A percentile compares a stretch with the other conserved stretches of the same genome.
These are phyloP conservation scores for Zaprionus lachaisei DNA, from an alignment of 1,140 invertebrate genomes.

Conservation along the genomic window DNA sequence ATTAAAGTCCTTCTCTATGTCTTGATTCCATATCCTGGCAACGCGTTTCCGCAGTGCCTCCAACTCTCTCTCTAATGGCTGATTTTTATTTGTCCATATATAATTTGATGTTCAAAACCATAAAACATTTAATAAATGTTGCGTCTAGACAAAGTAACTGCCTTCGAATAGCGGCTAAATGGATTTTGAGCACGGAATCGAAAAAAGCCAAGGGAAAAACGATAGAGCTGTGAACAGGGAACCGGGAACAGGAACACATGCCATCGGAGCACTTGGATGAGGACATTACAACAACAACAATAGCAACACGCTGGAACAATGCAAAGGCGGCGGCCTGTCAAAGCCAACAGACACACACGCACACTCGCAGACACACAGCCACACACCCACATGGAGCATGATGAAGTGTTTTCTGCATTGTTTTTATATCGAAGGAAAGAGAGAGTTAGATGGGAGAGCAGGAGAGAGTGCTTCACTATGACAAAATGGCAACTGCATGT, in stretches of 20 bases:
- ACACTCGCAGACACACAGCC: slow-evolving; percentile 10
- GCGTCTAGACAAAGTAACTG: slow-evolving; percentile 83
- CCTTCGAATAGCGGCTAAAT: slow-evolving; percentile 81
- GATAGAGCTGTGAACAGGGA: not conserved
- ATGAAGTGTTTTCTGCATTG: slow-evolving; percentile 76
- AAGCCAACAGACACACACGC: slow-evolving; percentile 49
- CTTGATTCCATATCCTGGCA: slow-evolving; percentile 38
- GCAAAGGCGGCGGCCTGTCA: slow-evolving; percentile 71
- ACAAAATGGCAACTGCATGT: slow-evolving; percentile 46
- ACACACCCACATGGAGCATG: slow-evolving; percentile 36
- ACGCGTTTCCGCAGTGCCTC: slow-evolving; percentile 46
- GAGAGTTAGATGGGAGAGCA: slow-evolving; percentile 46
- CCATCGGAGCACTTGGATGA: slow-evolving; percentile 47
- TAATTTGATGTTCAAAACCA: slow-evolving; percentile 76
- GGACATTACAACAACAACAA: slow-evolving; percentile 41
- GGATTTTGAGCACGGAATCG: slow-evolving; percentile 80
- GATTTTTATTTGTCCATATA: slow-evolving; percentile 77
- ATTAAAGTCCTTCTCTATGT: slow-evolving; percentile 20
- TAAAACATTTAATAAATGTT: slow-evolving; percentile 83
- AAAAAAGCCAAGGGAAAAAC: slow-evolving; percentile 28
- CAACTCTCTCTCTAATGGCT: slow-evolving; percentile 49
- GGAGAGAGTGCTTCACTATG: slow-evolving; percentile 34
- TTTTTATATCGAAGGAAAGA: slow-evolving; percentile 53
- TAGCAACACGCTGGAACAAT: slow-evolving; percentile 48
- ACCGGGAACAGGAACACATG: slow-evolving; percentile 11